Base-by-base conservation (phyloP, 2,888 invertebrate species). In the Scaptomyza cyrtandrae region DNA sequence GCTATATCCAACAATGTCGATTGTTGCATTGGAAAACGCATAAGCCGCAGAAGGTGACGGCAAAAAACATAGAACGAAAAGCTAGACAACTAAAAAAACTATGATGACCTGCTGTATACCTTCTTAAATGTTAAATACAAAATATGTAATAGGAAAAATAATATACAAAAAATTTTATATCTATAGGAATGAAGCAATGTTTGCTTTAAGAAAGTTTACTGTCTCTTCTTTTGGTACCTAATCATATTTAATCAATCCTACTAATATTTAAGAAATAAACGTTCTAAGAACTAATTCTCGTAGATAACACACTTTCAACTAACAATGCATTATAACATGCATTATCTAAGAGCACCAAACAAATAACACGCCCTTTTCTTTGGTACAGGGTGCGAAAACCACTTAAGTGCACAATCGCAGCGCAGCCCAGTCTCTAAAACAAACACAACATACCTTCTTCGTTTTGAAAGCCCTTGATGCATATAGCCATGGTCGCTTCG, bases 401-500 rank as follows among this genome's bases (percentile, higher is more conserved):
- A 72, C 65, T 75, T 81, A 66, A 75, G 50, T 55, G 54, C 59
- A 83, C 80, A 83, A 77, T 77, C 50, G 43, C 49, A 52, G 45
- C 50, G 39, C 63, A 49, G 44, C 57, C 62, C 43, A 46, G 45
- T 43, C 61, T 39, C 6, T 27, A 61, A 16, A 41, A 5, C 54
- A 46, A 10, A 44, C 46, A 10, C 39, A 48, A 86, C 91, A 91
- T 69, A 92, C 92, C 90, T 78, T 86, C 89, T 74, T 87, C 87
- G 68, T 90, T 90, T 59, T 87, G 86, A 65, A 89, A 89, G 61
- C 91, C 90, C 75, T 90, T 90, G 53, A 91, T 86, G 66, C 90
- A 89, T 62, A 91, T 90, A 66, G 91, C 90, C 86, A 92, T 88
- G 60, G 91, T 89, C 41, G 90, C 90, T 71, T 92, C 92, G 66